Evolutionary conservation across 1,140 invertebrate species (phyloP), one percentile per base, ranked within the genome.

Genomic region (Campoletis sonorensis): DNA sequence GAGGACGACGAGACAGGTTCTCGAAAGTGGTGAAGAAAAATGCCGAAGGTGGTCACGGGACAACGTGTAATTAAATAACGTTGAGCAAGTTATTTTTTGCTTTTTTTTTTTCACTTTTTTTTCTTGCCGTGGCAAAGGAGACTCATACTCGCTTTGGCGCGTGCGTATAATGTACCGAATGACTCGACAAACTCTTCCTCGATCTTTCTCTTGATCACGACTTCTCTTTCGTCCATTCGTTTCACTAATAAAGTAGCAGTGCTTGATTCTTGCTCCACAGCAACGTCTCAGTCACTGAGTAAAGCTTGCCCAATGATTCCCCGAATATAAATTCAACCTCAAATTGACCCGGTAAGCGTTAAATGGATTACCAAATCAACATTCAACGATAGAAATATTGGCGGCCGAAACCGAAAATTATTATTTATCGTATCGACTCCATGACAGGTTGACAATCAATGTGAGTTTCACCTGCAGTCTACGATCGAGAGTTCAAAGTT

Each of bases 61-160:
- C 76, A 77, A 64, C 80, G 40, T 77, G 80, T 87, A 87, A 87
- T 87, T 87, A 87, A 87, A 87, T 87, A 83, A 84, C 58, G 72
- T 85, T 87, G 85, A 87, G 86, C 82, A 83, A 79, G 80, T 21
- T 84, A 82, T 81, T n/a, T 54, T 45, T 33, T 45, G 5, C 40
- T 45, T 11, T 45, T 11, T 10, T 45, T n/a, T 54, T 45, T 33
- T 45, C 13, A 5, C 13, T 11, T 45, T 11, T 10, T 45, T 11
- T 45, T 45, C 40, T 8, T 71, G n/a, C 51, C 84, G 79, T 87
- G 83, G 86, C 26, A 23, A 27, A 4, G 61, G 23, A n/a, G n/a
- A 45, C 51, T 54, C 51, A 4, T 26, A 64, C 26, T 64, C n/a
- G 61, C 61, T 64, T 64, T 64, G 61, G 61, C 61, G 61, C 61